A percentile compares a stretch with the other conserved stretches of the same genome.
phyloP scores from a whole-genome alignment of 2,797 vertebrate species.

The Sebastes trivittatus region DNA sequence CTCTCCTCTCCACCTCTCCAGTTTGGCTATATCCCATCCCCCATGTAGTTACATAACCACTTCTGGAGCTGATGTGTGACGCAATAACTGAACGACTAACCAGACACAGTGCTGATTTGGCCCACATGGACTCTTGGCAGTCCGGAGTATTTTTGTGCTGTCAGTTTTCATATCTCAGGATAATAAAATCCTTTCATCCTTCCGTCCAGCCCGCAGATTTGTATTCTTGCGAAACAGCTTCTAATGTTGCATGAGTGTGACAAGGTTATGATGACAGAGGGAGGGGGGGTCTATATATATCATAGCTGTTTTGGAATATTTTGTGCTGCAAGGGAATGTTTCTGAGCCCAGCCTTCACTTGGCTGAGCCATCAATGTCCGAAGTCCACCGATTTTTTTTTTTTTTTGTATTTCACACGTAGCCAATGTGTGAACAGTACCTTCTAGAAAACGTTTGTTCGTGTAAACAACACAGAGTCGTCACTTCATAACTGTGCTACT shows the following conservation, averaged over 20 bases:
- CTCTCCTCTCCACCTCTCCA: not conserved
- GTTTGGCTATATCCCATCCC: conserved; percentile 27
- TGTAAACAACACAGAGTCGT: not conserved
- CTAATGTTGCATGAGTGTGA: not conserved
- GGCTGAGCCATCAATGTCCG: not conserved
- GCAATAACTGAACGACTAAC: conserved; percentile 27
- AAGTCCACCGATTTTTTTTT: conserved; percentile 4
- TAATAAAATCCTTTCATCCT: not conserved
- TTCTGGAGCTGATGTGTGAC: conserved; percentile 44
- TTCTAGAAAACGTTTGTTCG: not conserved
- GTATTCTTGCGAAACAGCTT: not conserved
- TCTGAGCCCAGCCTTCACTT: conserved; percentile 8
- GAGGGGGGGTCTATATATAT: conserved; percentile 34
- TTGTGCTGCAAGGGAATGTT: conserved; percentile 12
- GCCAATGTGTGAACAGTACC: not conserved
- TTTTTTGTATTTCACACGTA: not conserved
- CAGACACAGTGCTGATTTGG: conserved; percentile 28
- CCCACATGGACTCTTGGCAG: conserved; percentile 10
- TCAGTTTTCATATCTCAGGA: conserved; percentile 1
- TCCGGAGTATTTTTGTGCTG: not conserved
- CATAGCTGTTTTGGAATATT: conserved; percentile 44
- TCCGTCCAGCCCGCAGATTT: not conserved
- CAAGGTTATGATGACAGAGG: conserved; percentile 3
- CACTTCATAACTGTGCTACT: conserved; percentile 14
- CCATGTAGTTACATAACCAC: conserved; percentile 49